These are phyloP conservation scores for Gymnoscopelus braueri DNA, from an alignment of 2,797 vertebrate species.

Conservation along the genomic window DNA sequence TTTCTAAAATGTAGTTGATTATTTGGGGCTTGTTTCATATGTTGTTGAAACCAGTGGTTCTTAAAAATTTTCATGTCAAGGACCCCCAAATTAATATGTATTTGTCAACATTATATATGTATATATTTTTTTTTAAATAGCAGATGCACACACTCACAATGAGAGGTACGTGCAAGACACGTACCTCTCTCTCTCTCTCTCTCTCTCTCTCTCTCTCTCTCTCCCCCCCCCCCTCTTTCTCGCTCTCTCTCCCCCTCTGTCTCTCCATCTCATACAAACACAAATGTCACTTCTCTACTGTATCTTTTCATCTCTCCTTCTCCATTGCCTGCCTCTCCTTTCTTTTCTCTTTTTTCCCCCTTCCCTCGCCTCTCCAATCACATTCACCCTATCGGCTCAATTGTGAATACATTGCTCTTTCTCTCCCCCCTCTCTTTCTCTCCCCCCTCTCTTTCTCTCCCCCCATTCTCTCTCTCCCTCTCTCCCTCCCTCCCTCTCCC, in stretches of 20 bases:
- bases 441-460: slow-evolving; percentile 22
- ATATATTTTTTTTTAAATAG: too few relatives aligned
- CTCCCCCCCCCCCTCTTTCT: slow-evolving; percentile 13
- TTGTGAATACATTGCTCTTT: too few relatives aligned
- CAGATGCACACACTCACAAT: too few relatives aligned
- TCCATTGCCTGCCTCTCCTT: slow-evolving; percentile 32
- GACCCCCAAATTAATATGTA: too few relatives aligned
- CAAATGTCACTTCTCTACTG: background rate
- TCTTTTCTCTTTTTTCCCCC: slow-evolving; percentile 38
- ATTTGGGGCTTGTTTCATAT: too few relatives aligned
- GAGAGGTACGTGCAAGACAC: background rate
- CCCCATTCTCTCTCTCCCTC: slow-evolving; percentile 17
- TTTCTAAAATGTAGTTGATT: too few relatives aligned
- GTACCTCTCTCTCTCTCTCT: background rate
- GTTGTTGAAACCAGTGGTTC: too few relatives aligned
- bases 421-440: slow-evolving; percentile 15
- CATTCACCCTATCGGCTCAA: slow-evolving; percentile 1
- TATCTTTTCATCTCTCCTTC: background rate
- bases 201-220: background rate
- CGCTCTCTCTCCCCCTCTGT: slow-evolving; percentile 23
- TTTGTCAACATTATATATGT: too few relatives aligned
- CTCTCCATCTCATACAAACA: background rate
- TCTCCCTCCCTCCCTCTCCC: slow-evolving; percentile 10
- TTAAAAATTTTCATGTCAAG: too few relatives aligned
- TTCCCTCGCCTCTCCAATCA: slow-evolving; percentile 17